Evolutionary conservation across 2,113 vertebrate genomes (phyloP).

Genomic region (Prinia subflava): DNA sequence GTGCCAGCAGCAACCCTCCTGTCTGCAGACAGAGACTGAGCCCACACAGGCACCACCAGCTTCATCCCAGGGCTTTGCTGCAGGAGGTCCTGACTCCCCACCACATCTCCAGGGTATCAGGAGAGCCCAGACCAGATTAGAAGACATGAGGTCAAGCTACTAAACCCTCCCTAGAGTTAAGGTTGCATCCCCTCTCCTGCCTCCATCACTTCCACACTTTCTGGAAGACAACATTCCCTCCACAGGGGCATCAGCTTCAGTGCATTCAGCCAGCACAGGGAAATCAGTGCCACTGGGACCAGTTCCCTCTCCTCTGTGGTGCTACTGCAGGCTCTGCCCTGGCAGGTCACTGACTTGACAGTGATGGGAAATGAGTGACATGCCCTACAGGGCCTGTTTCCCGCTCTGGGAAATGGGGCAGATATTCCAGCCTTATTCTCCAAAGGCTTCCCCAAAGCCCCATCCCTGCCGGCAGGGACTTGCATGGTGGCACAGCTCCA

Average conservation of each 20-base stretch:
- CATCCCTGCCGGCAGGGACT: neutral
- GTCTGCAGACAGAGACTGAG: neutral
- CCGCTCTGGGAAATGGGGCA: neutral
- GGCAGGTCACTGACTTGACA: neutral
- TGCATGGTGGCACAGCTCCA: neutral
- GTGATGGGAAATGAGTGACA: neutral
- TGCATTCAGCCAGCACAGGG: fast-evolving
- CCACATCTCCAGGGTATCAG: neutral
- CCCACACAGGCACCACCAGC: neutral
- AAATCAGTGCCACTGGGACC: neutral
- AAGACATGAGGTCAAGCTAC: neutral
- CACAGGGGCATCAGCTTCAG: neutral
- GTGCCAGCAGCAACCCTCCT: neutral
- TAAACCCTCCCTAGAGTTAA: neutral
- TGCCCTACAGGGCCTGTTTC: neutral
- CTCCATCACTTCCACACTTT: neutral
- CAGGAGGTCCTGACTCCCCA: fast-evolving
- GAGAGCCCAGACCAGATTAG: neutral
- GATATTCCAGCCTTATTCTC: neutral
- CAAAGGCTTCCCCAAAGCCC: neutral
- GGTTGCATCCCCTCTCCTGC: neutral
- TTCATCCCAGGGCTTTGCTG: neutral
- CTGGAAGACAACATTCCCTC: neutral
- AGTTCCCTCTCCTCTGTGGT: neutral
- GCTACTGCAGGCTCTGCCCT: neutral